Evolutionary conservation across 2,797 vertebrate species (phyloP).

Genomic region (Masticophis lateralis): DNA sequence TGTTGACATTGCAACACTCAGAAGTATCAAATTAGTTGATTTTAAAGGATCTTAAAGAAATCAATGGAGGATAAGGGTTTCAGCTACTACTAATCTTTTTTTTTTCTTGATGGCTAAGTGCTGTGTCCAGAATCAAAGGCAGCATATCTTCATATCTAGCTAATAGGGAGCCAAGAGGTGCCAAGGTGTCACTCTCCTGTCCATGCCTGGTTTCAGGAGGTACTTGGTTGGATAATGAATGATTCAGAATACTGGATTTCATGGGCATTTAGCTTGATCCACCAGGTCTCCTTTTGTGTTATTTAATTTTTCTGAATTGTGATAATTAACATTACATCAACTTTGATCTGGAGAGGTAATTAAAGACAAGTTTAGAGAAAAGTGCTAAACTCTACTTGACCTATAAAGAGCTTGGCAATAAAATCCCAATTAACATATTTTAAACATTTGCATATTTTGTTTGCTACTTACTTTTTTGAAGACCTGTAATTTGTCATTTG

Average conservation of each 20-base stretch:
- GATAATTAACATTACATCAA: not conserved
- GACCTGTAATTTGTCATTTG: not conserved
- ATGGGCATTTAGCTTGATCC: not conserved
- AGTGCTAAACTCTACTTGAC: not conserved
- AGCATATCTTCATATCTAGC: not conserved
- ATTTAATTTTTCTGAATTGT: not conserved
- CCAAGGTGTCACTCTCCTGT: not conserved
- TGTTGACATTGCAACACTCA: not conserved
- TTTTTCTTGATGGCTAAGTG: not conserved
- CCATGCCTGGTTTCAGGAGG: not conserved
- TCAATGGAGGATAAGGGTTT: not conserved
- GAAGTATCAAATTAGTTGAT: not conserved
- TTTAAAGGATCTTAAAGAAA: not conserved
- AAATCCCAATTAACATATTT: not conserved
- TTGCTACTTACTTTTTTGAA: not conserved
- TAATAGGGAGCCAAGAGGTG: not conserved
- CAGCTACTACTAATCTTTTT: not conserved
- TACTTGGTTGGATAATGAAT: not conserved
- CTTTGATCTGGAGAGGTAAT: not conserved
- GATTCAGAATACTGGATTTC: not conserved
- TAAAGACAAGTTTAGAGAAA: not conserved
- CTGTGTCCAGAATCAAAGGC: not conserved
- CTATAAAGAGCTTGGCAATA: not conserved
- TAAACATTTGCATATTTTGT: not conserved
- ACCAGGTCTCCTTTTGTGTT: not conserved